Base-by-base conservation (phyloP, 2,113 vertebrate species). In the Ardeotis arabs region DNA sequence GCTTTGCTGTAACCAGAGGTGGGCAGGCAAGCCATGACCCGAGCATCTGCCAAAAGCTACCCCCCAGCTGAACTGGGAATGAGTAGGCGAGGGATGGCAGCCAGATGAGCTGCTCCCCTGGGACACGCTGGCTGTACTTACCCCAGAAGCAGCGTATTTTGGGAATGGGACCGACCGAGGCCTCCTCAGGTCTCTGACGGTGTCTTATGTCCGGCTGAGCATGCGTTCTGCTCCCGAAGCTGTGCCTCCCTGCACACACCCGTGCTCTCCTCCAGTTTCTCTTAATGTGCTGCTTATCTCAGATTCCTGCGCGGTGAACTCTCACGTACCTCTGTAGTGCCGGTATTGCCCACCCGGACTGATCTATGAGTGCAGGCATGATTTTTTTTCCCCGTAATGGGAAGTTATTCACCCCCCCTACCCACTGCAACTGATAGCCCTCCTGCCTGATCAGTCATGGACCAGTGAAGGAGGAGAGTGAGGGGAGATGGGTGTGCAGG, bases 41-140 rank as follows among this genome's bases (percentile, higher is more conserved):
- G 23, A 62, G 44, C 35, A 4, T 29, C 44, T 76, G 27, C 50
- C 49, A 12, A 28, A 44, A 44, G 2, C 41, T 27, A 14, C 35
- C 35, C 62, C 41, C 5, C 6, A 25, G 1, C 56, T 24, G 41
- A 29, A 9, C 27, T 24, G 56, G 70, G 84, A 50, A 28, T 0
- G 5, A 22, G n/a, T 7, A 16, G 0, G 1, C 10, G 53, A 50
- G 50, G 62, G 35, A 5, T 3, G 7, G 9, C 0, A 1, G 17
- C 33, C 20, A 1, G 33, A 6, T 5, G 47, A 70, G 56, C 56
- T 28, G 69, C 47, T 62, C 21, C 59, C 53, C 9, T 28, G 47
- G 16, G 12, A 18, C 20, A 2, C 11, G 25, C 1, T 55, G 49
- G 49, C 67, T 37, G 50, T 10, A 6, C 21, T 55, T 35, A 12